Evolutionary conservation across 2,797 vertebrate genomes (phyloP).

Genomic region (Sebastes hopkinsi): DNA sequence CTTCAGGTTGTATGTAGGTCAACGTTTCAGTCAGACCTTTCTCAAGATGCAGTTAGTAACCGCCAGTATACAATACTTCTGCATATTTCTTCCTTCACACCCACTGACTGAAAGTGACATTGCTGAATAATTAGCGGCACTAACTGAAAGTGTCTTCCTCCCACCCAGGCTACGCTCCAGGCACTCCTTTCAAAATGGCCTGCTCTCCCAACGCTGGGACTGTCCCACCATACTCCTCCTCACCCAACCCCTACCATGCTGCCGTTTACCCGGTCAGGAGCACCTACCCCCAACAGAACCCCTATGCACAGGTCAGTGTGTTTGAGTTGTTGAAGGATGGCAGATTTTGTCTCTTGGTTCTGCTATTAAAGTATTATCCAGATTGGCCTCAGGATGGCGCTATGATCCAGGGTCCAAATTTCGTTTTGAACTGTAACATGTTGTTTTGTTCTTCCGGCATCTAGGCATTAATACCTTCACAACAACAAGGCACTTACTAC

Average conservation of each 20-base stretch:
- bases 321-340: neutral
- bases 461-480: constrained; percentile 70
- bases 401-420: too few species aligned
- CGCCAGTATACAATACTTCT: neutral
- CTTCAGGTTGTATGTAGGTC: neutral
- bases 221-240: constrained; percentile 93
- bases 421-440: neutral
- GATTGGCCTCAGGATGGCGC: neutral
- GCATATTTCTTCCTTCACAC: neutral
- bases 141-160: constrained; percentile 5
- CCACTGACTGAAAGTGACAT: neutral
- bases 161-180: constrained; percentile 90
- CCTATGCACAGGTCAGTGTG: constrained; percentile 91
- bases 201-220: constrained; percentile 95
- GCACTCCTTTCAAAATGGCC: constrained; percentile 97
- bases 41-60: neutral
- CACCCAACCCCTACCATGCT: constrained; percentile 92
- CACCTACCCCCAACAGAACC: constrained; percentile 96
- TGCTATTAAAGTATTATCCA: neutral
- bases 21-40: neutral
- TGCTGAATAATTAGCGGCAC: neutral
- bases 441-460: neutral
- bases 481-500: constrained; percentile 96
- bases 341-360: neutral
- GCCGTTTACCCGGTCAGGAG: constrained; percentile 95